Base-by-base conservation (phyloP, 2,888 invertebrate genomes). In the Nemotelus pantherinus region DNA sequence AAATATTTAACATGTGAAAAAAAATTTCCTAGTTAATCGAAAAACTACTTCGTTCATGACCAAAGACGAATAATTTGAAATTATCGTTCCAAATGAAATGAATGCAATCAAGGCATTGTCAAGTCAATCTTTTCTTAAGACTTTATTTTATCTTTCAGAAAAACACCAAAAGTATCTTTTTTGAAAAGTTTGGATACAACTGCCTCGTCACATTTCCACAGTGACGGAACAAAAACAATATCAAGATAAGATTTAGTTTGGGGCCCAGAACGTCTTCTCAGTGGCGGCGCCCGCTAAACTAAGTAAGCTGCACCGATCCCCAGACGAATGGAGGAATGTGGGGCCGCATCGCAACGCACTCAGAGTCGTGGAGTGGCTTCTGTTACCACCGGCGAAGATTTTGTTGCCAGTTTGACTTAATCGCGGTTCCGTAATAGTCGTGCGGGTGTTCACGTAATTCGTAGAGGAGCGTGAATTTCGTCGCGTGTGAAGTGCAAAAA, bases 391-490 rank as follows among this genome's bases (percentile, higher is more conserved):
- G 3, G 55, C 43, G 53, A 70, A 70, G 55, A 70, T 70, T 55
- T 43, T 43, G 55, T 70, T 50, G 67, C 67, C 70, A 70, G 70
- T 70, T 55, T 44, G 43, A 55, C 70, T 70, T 41, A 25, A 25
- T 70, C 70, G 70, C 43, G 70, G 70, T 43, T 53, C 55, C 55
- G 70, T 70, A 41, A 43, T 43, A 70, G 70, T 53, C 47, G 53
- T 55, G 70, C 43, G 67, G 25, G 70, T 43, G 43, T 47, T 9
- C 70, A 55, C 70, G 41, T 55, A 55, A 6, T 5, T 68, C 9
- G 7, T 2, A 7, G 5, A 4, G 2, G 53, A 25, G 25, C 43
- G 55, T n/a, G 39, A 70, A 44, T 25, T 25, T 25, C 41, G 47
- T 53, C 70, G 70, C 9, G 70, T 50, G 70, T 53, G 55, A 43